Base-by-base conservation (phyloP, 2,113 vertebrate genomes). In the Tachysurus vachellii region DNA sequence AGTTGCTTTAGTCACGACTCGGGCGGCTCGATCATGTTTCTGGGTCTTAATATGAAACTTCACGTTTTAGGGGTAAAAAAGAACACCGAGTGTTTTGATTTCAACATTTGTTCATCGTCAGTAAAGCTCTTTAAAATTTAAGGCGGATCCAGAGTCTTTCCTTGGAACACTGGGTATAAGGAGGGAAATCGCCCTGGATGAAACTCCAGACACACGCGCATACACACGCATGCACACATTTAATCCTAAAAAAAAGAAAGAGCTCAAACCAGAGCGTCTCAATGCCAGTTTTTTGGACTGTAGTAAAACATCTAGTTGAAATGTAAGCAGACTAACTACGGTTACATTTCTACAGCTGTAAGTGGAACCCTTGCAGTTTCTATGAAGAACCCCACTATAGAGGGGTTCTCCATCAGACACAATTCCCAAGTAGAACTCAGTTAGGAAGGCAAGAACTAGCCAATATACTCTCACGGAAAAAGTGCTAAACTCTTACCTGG, bases 1-100 rank as follows among this genome's bases (percentile, higher is more conserved):
- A 56, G 50, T 64, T 56, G 76, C 84, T 85, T 28, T 54, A 82
- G 85, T 87, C 85, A 87, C 85, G 85, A 87, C 66, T 87, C 79
- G 4, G 12, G 83, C 12, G 53, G 83, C 28, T 73, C 70, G 42
- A 19, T 59, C 79, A 53, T 28, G 42, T 26, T 80, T 80, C 44
- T 79, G 47, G 9, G 44, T 85, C 44, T 64, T 56, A 10, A 61
- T 19, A 6, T 23, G 3, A 44, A 85, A 84, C 53, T 84, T 56
- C 31, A 57, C 31, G 23, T 71, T 75, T 12, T 26, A 16, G 5
- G 5, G 4, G 4, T 0, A n/a, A 16, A 14, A 13, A 23, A 76
- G 14, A 11, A 50, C 59, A 47, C 42, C 7, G 21, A 6, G 62
- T 70, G 26, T 53, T 83, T 68, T 70, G 54, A 19, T 70, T 68